Evolutionary conservation across 1,140 invertebrate genomes (phyloP), one percentile per base, ranked within the genome.

Genomic region (Trachymyrmex cornetzi): DNA sequence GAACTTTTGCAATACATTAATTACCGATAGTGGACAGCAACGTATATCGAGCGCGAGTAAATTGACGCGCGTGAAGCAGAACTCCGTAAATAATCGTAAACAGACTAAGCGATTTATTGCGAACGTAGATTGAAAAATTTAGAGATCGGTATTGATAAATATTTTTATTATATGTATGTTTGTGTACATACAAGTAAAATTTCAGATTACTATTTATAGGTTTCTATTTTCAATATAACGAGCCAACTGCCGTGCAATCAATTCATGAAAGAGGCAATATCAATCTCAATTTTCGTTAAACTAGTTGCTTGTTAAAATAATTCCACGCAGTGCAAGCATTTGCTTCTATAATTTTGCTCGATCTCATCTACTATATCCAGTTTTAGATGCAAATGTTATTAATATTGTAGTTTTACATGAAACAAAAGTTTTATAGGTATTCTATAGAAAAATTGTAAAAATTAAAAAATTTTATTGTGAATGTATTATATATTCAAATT

Each of bases 281-380:
- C 22, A 27, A 81, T 81, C 64, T 71, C 79, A 81, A 82, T 82
- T 82, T 82, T 71, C 53, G 19, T 74, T 38, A 27, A 71, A 44
- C 50, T 24, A 5, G 38, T 44, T 44, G 34, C 64, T 44, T n/a
- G 38, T 48, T 61, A 53, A 59, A 59, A 48, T 59, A 72, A 71
- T 59, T 72, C 19, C 44, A 48, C 16, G 34, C 22, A 9, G 7
- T 30, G 14, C n/a, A 22, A 53, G 6, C 67, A 61, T 48, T 44
- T 44, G 38, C 38, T 44, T 44, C 11, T 44, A 61, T 82, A 82
- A 82, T 61, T 53, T 34, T n/a, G 16, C 34, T 30, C 6, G 19
- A 34, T 61, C 14, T 72, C 19, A 59, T 48, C 19, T 71, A 55
- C 0, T n/a, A 81, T n/a, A 81, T 71, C 1, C 55, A 74, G 12